Evolutionary conservation across 2,113 vertebrate species (phyloP), one percentile per base, ranked within the genome.

Genomic region (human (Homo sapiens)): DNA sequence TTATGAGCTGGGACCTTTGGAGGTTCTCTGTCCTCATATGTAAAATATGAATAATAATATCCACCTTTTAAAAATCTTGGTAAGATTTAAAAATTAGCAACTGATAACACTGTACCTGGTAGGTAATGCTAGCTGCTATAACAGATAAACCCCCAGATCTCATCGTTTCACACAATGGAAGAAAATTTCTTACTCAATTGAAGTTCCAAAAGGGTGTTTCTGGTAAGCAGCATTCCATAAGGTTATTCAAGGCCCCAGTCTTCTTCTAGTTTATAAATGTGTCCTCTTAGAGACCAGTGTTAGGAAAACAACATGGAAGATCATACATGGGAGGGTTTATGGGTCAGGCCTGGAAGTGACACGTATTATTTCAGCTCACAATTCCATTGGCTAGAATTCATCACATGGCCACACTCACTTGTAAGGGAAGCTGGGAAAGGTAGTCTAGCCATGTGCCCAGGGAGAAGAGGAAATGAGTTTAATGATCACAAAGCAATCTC

Each of bases 381-480:
- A 25, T 88, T 48, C 48, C 35, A 10, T 22, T 73, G 81, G 25
- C 45, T 83, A 22, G 11, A 70, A 72, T 35, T 68, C 35, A 55
- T 25, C 52, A 32, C 2, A 2, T 52, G 72, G 38, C 30, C 0
- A 0, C 64, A 45, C 8, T 55, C 14, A 25, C 38, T 17, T 40
- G 0, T 12, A 38, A 61, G 27, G 40, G 25, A 70, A 17, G 16
- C 55, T 90, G 66, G 90, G 73, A 85, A 79, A 72, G 72, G 48
- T 10, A 57, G 40, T 48, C 57, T 16, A 20, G 38, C 40, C 48
- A 8, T 78, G 76, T 78, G 52, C 59, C 64, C 16, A 59, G 66
- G 83, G n/a, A 86, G 11, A 66, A 38, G 35, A 75, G 38, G 43
- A 57, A 45, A 50, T 25, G 25, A 14, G 20, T 30, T 38, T 93